phyloP scores from a whole-genome alignment of 2,797 vertebrate genomes.

The Gymnopithys bicolor region DNA sequence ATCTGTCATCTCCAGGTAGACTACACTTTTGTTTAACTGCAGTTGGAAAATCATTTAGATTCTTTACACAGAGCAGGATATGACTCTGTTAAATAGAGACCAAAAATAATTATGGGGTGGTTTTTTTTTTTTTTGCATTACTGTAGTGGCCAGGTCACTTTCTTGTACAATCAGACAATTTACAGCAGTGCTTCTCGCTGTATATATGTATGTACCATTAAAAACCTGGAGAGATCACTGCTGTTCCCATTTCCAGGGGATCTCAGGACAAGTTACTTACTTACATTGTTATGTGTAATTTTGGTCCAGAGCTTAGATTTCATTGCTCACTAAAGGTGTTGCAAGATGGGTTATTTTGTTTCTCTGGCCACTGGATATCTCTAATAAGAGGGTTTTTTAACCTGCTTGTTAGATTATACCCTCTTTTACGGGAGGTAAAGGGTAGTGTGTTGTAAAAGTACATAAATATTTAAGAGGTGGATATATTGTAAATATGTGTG shows the following conservation, averaged over 20 bases:
- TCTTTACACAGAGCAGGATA: constrained; percentile 46
- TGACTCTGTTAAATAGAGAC: constrained; percentile 27
- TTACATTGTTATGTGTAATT: neutral
- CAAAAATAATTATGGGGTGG: neutral
- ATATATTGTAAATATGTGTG: neutral
- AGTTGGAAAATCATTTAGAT: constrained; percentile 65
- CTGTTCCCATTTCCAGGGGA: neutral
- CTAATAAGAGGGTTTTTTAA: neutral
- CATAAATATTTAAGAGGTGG: neutral
- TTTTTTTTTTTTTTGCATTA: neutral
- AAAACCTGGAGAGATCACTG: neutral
- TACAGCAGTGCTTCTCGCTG: neutral
- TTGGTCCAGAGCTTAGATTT: neutral
- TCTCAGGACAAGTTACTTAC: neutral
- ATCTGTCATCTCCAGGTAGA: constrained; percentile 58
- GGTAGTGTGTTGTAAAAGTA: neutral
- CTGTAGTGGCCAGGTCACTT: neutral
- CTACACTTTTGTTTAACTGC: constrained; percentile 46
- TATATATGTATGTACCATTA: neutral
- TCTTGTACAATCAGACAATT: neutral
- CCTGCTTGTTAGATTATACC: neutral
- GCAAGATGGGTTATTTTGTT: neutral
- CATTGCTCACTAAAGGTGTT: neutral
- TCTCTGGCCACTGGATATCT: accelerated
- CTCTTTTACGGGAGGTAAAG: neutral